A percentile compares a stretch with the other conserved stretches of the same genome.
phyloP scores from a whole-genome alignment of 1,140 invertebrate genomes.

The Carposina sasakii region DNA sequence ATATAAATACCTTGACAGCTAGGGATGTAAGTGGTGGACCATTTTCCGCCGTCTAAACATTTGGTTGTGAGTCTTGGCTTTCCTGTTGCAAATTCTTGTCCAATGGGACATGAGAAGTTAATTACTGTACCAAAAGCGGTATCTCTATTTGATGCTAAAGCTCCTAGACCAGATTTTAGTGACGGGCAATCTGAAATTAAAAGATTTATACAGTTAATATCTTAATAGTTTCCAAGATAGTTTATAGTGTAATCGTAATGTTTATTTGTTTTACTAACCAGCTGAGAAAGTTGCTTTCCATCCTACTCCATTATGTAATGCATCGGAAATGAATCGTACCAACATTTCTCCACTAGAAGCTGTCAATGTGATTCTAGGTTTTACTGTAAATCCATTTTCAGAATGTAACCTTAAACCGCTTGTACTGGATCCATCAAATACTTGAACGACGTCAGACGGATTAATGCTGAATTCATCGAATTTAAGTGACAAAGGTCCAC shows the following conservation, averaged over 20 bases:
- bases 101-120: conserved; percentile 92
- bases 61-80: conserved; percentile 87
- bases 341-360: conserved; percentile 94
- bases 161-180: conserved; percentile 87
- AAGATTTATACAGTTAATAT: conserved; percentile 11
- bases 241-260: background rate
- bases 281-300: conserved; percentile 95
- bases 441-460: conserved; percentile 89
- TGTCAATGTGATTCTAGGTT: conserved; percentile 91
- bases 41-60: conserved; percentile 92
- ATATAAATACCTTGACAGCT: conserved; percentile 86
- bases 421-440: conserved; percentile 90
- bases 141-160: conserved; percentile 91
- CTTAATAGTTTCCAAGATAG: background rate
- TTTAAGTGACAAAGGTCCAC: conserved; percentile 88
- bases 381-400: conserved; percentile 89
- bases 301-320: conserved; percentile 84
- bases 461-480: conserved; percentile 91
- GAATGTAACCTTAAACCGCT: conserved; percentile 90
- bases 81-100: conserved; percentile 95
- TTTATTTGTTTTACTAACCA: conserved; percentile 68
- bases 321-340: conserved; percentile 90
- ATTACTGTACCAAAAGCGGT: conserved; percentile 93
- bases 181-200: conserved; percentile 86
- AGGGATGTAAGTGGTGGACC: conserved; percentile 94